Evolutionary conservation across 2,888 invertebrate species (phyloP).

Genomic region (Spisula solida): DNA sequence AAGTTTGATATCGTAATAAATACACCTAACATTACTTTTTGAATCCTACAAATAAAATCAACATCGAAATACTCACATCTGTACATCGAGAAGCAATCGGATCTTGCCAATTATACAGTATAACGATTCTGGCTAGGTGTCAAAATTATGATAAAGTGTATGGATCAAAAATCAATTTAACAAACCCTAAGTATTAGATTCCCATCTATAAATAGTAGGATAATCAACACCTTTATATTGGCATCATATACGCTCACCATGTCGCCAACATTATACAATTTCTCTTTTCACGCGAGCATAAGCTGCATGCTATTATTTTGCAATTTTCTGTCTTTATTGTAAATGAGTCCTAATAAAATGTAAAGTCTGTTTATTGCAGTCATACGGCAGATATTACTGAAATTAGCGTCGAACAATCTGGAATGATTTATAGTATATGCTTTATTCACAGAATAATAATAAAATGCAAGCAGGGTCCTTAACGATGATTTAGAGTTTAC

Average conservation of each 20-base stretch:
- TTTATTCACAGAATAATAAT: constrained; percentile 60
- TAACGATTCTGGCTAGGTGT: not conserved
- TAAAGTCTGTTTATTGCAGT: constrained; percentile 59
- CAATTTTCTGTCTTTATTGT: constrained; percentile 54
- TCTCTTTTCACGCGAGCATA: constrained; percentile 62
- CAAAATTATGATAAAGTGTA: not conserved
- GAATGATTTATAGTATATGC: constrained; percentile 61
- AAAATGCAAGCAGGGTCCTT: constrained; percentile 60
- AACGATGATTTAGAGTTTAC: constrained; percentile 62
- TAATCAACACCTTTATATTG: constrained; percentile 21
- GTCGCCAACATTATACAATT: constrained; percentile 47
- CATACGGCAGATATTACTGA: constrained; percentile 61
- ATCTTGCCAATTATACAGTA: not conserved
- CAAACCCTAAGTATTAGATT: not conserved
- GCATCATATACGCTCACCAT: not conserved
- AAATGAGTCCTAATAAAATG: constrained; percentile 56
- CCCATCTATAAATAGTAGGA: not conserved
- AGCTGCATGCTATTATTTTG: constrained; percentile 55
- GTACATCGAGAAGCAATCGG: not conserved
- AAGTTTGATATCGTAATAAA: not conserved
- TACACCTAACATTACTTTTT: not conserved
- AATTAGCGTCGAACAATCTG: constrained; percentile 54
- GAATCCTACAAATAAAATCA: not conserved
- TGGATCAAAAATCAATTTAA: constrained; percentile 26
- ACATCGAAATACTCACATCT: not conserved